These are phyloP conservation scores for Cerceris ruficornis DNA, from an alignment of 2,888 invertebrate genomes.

Conservation along the genomic window DNA sequence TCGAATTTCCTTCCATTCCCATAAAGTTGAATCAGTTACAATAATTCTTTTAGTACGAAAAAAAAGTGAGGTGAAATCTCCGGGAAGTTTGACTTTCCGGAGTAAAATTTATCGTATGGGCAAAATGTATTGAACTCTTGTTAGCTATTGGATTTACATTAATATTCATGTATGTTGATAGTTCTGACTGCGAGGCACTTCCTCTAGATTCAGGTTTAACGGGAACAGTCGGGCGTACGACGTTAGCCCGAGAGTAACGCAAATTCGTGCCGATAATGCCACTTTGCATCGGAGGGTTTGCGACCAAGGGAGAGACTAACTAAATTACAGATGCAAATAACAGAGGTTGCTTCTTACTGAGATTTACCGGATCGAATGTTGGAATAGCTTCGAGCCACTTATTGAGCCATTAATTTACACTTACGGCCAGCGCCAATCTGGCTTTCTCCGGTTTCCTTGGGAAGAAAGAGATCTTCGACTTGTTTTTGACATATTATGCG, in stretches of 20 bases:
- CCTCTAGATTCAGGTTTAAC: constrained; percentile 60
- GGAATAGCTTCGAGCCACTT: constrained; percentile 70
- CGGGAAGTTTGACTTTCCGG: background rate
- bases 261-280: constrained; percentile 75
- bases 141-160: constrained; percentile 49
- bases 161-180: constrained; percentile 66
- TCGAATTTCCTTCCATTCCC: too few relatives aligned
- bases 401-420: constrained; percentile 77
- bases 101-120: constrained; percentile 36
- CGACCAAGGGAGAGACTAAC: constrained; percentile 66
- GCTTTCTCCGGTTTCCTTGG: background rate
- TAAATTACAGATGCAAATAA: constrained; percentile 80
- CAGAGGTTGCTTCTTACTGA: constrained; percentile 76
- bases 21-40: too few relatives aligned
- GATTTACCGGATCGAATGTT: constrained; percentile 78
- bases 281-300: constrained; percentile 74
- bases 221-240: constrained; percentile 62
- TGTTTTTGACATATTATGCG: background rate
- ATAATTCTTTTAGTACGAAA: too few relatives aligned
- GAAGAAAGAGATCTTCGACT: background rate
- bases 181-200: constrained; percentile 60
- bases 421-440: constrained; percentile 53
- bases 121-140: constrained; percentile 31
- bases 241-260: constrained; percentile 60
- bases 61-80: too few relatives aligned